phyloP scores from a whole-genome alignment of 92 coral and sea anemone species.

The Paragorgia papillata region DNA sequence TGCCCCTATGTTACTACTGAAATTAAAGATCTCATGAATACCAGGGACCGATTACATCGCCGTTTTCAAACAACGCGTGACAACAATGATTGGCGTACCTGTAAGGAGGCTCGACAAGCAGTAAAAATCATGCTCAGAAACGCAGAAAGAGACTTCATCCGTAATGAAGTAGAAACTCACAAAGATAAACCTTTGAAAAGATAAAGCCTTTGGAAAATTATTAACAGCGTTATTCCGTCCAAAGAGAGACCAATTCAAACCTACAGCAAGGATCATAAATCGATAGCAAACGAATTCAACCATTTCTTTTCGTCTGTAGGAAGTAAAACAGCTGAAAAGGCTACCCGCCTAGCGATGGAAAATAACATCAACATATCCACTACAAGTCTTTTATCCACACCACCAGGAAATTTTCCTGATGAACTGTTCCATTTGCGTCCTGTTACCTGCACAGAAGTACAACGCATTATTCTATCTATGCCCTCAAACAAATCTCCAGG shows the following conservation, averaged over 20 bases:
- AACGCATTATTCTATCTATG: slow-evolving; percentile 44
- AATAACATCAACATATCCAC: slow-evolving; percentile 38
- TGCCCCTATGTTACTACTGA: slow-evolving; percentile 51
- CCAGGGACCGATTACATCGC: slow-evolving; percentile 12
- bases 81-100: slow-evolving; percentile 33
- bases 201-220: slow-evolving; percentile 41
- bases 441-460: slow-evolving; percentile 30
- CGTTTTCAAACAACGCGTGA: slow-evolving; percentile 20
- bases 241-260: slow-evolving; percentile 2
- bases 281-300: slow-evolving; percentile 44
- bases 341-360: slow-evolving; percentile 24
- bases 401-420: slow-evolving; percentile 27
- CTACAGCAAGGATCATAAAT: slow-evolving; percentile 24
- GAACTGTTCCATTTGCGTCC: slow-evolving; percentile 29
- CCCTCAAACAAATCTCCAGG: slow-evolving; percentile 63
- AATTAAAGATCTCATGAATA: slow-evolving; percentile 48
- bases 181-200: slow-evolving; percentile 28
- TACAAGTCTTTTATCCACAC: slow-evolving; percentile 16
- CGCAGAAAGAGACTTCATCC: slow-evolving; percentile 30
- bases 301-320: slow-evolving; percentile 47
- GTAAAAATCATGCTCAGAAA: slow-evolving; percentile 35
- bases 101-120: slow-evolving; percentile 12
- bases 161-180: slow-evolving; percentile 18
- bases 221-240: slow-evolving; percentile 13
- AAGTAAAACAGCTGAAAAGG: slow-evolving; percentile 38